A percentile compares a stretch with the other conserved stretches of the same genome.
These are phyloP conservation scores for Lanistes nyassanus DNA, from an alignment of 1,140 invertebrate genomes.

Conservation along the genomic window DNA sequence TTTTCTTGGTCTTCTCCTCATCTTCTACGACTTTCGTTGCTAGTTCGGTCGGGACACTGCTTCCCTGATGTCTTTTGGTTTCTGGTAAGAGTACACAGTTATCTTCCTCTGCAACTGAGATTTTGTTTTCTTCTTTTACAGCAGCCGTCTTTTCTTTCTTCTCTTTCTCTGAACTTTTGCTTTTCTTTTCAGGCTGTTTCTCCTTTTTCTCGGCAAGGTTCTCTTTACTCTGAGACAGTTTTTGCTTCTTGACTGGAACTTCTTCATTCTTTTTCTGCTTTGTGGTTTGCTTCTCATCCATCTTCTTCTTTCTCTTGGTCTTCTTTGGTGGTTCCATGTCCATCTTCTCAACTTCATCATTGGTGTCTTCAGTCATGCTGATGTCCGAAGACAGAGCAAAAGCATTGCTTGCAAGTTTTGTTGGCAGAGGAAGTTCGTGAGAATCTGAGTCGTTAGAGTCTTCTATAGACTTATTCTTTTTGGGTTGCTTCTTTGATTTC, in stretches of 20 bases:
- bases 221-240: constrained; percentile 21
- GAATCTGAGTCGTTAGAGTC: constrained; percentile 42
- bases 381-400: constrained; percentile 25
- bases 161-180: constrained; percentile 10
- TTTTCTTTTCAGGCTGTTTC: constrained; percentile 26
- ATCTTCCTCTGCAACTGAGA: not conserved
- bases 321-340: constrained; percentile 30
- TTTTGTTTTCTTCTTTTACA: constrained; percentile 4
- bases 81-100: not conserved
- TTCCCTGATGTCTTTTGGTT: constrained; percentile 2
- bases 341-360: constrained; percentile 32
- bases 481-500: constrained; percentile 20
- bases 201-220: constrained; percentile 1
- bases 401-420: constrained; percentile 9
- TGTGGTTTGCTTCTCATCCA: constrained; percentile 18
- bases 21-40: not conserved
- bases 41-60: too few species aligned
- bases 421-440: constrained; percentile 6
- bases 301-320: constrained; percentile 39
- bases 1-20: constrained; percentile 38
- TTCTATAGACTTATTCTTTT: constrained; percentile 34
- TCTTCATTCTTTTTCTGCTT: constrained; percentile 16
- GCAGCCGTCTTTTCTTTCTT: constrained; percentile 24
- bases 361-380: constrained; percentile 34
- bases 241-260: constrained; percentile 25